Evolutionary conservation across 1,140 invertebrate species (phyloP), one percentile per base, ranked within the genome.

Genomic region (Antheraea pernyi): DNA sequence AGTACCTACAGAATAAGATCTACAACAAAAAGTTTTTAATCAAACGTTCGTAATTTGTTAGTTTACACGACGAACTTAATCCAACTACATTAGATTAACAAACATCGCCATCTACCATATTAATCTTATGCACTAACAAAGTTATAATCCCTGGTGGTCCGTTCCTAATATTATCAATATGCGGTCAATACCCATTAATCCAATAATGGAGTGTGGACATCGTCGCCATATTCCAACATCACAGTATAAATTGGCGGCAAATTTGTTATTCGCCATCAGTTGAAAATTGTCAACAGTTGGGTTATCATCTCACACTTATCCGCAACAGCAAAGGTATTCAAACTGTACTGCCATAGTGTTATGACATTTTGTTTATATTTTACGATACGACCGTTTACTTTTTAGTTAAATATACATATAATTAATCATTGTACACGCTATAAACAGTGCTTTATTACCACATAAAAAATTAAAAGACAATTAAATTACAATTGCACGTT

Each of bases 121-220:
- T 77, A 81, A 79, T 81, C 76, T 79, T 80, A 79, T 85, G 82
- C 82, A 84, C 79, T 85, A 91, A 89, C 85, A 72, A 87, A 89
- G 84, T 90, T 90, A 79, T 80, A 81, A 88, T 88, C 88, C 84
- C 81, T 66, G 13, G 75, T 68, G 88, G 71, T 69, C 70, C 71
- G 39, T 42, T 62, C 67, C 71, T 76, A 78, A 73, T 81, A 76
- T 63, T 69, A 77, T 79, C 81, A 89, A 89, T 89, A 91, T 88
- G 86, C 68, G 88, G 88, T 83, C 77, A 84, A 75, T 70, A 81
- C 86, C 76, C 83, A 83, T 75, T 91, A 88, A 89, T 91, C 86
- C 86, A 80, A 80, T 89, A 91, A 91, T 87, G 89, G 86, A 81
- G 71, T 78, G 74, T 80, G 74, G 77, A 67, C 72, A 68, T 63